These are phyloP conservation scores for Podabrus alpinus DNA, from an alignment of 2,888 invertebrate genomes.

Conservation along the genomic window DNA sequence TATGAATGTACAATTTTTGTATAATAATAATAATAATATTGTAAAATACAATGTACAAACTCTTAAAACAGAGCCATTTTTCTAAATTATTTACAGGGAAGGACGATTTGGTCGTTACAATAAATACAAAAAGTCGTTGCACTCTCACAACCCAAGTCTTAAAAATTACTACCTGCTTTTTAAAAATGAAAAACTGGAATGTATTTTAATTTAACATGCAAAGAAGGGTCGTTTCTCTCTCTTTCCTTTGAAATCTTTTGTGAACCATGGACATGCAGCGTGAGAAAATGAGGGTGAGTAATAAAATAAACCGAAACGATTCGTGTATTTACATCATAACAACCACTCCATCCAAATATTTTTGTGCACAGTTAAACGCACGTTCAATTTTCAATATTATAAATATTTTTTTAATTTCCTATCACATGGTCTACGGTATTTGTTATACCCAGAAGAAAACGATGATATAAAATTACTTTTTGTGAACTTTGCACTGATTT, in stretches of 20 bases:
- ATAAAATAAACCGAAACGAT: constrained; percentile 10
- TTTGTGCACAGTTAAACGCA: neutral
- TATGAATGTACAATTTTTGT: constrained; percentile 47
- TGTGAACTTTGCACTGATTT: constrained; percentile 9
- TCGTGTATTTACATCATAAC: constrained; percentile 5
- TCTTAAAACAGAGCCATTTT: constrained; percentile 49
- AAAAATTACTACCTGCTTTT: constrained; percentile 17
- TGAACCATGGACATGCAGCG: neutral
- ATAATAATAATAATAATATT: constrained; percentile 43
- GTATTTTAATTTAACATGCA: constrained; percentile 20
- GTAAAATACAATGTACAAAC: constrained; percentile 51
- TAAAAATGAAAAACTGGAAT: constrained; percentile 23
- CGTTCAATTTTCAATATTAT: neutral
- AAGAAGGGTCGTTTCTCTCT: constrained; percentile 6
- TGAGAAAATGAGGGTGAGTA: constrained; percentile 21
- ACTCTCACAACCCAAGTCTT: neutral
- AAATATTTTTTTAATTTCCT: constrained; percentile 16
- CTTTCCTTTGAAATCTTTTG: constrained; percentile 6
- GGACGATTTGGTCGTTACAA: constrained; percentile 5
- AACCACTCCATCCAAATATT: constrained; percentile 5
- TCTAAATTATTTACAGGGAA: constrained; percentile 10
- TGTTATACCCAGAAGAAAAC: constrained; percentile 20
- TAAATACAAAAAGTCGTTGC: constrained; percentile 16
- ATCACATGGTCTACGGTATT: constrained; percentile 29
- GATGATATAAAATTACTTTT: constrained; percentile 19